A percentile compares a stretch with the other conserved stretches of the same genome.
Evolutionary conservation across 2,888 invertebrate species (phyloP).

Genomic region (Lasioglossum malachurum): DNA sequence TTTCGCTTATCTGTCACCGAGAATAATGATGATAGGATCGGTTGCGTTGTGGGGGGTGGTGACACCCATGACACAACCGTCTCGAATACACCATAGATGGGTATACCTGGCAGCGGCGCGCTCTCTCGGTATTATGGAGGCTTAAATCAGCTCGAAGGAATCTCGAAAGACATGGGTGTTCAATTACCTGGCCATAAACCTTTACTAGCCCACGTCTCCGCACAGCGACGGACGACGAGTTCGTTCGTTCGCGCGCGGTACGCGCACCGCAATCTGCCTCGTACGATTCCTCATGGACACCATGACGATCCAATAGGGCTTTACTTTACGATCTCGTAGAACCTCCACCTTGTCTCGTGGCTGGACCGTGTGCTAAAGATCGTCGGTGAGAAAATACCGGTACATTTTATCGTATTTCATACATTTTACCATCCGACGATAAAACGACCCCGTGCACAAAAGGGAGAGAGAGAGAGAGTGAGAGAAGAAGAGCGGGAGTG

Average conservation of each 20-base stretch:
- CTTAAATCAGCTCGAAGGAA: conserved; percentile 79
- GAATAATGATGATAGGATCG: conserved; percentile 66
- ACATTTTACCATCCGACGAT: conserved; percentile 63
- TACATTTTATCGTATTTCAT: conserved; percentile 69
- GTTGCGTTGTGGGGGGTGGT: conserved; percentile 67
- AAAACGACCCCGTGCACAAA: conserved; percentile 32
- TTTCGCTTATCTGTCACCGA: conserved; percentile 58
- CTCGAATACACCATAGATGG: conserved; percentile 68
- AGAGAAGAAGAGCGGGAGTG: not conserved
- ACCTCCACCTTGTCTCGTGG: conserved; percentile 57
- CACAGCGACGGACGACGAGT: conserved; percentile 62
- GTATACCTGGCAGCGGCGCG: conserved; percentile 66
- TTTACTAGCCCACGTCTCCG: conserved; percentile 74
- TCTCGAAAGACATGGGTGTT: conserved; percentile 78
- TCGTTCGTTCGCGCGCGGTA: conserved; percentile 62
- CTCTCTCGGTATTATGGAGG: conserved; percentile 73
- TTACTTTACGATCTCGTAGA: conserved; percentile 75
- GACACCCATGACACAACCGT: conserved; percentile 62
- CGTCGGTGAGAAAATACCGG: conserved; percentile 65
- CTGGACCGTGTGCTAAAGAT: conserved; percentile 57
- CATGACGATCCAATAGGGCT: conserved; percentile 72
- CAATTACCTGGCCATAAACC: conserved; percentile 81
- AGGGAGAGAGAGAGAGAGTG: not conserved
- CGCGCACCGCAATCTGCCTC: conserved; percentile 68
- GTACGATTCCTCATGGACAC: conserved; percentile 68